Evolutionary conservation across 2,797 vertebrate genomes (phyloP).

Genomic region (Tapirus indicus): DNA sequence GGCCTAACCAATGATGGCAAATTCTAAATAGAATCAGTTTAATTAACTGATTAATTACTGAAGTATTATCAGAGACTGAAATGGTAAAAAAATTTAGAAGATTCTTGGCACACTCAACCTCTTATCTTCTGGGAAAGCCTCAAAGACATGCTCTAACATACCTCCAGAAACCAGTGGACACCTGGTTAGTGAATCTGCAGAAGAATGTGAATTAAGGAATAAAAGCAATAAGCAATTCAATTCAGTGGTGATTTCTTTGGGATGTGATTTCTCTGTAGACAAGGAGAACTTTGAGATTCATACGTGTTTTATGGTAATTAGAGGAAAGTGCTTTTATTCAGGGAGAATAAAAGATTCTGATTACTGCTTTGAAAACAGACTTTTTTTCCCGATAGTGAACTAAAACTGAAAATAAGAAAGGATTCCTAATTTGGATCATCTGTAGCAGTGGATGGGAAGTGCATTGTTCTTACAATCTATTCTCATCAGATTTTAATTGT

Average conservation of each 20-base stretch:
- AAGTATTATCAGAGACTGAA: neutral
- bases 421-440: conserved; percentile 68
- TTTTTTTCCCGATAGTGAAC: conserved; percentile 42
- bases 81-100: neutral
- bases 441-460: conserved; percentile 22
- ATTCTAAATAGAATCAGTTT: conserved; percentile 38
- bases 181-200: neutral
- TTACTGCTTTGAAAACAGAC: conserved; percentile 75
- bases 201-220: neutral
- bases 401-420: conserved; percentile 74
- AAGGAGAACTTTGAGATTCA: conserved; percentile 62
- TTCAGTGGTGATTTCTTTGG: conserved; percentile 29
- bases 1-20: conserved; percentile 35
- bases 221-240: conserved; percentile 37
- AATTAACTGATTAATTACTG: neutral
- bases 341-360: conserved; percentile 80
- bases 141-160: neutral
- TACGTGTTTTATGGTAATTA: conserved; percentile 70
- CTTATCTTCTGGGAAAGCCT: neutral
- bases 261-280: conserved; percentile 57
- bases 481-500: conserved; percentile 79
- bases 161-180: neutral
- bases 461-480: conserved; percentile 60
- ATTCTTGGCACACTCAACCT: neutral
- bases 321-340: conserved; percentile 69